Percentiles rank a stretch among this genome's conserved stretches.
Evolutionary conservation across 1,140 invertebrate species (phyloP).

Genomic region (Pseudomyrmex dendroicus): DNA sequence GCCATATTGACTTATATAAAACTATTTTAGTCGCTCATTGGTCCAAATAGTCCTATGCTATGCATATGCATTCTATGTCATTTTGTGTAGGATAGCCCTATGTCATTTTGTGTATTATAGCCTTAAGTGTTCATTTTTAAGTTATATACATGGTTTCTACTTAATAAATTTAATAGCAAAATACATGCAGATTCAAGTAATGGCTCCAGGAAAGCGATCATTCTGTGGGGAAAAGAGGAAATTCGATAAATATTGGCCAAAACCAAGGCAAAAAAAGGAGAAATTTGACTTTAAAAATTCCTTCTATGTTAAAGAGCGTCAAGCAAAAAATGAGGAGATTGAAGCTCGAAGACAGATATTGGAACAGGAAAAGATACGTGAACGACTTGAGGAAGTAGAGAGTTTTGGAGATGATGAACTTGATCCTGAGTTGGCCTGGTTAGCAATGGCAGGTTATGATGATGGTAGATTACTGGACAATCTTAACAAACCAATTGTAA

Average conservation of each 20-base stretch:
- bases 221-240: conserved; percentile 69
- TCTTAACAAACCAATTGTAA: conserved; percentile 45
- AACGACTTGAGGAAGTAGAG: conserved; percentile 65
- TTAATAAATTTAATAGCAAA: background rate
- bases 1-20: too few relatives aligned
- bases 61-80: too few relatives aligned
- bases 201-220: conserved; percentile 71
- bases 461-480: conserved; percentile 59
- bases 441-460: conserved; percentile 86
- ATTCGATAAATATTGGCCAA: conserved; percentile 57
- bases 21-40: too few relatives aligned
- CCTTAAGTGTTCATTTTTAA: too few relatives aligned
- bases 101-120: too few relatives aligned
- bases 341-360: conserved; percentile 78
- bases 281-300: conserved; percentile 80
- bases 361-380: conserved; percentile 74
- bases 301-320: conserved; percentile 80
- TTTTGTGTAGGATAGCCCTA: too few relatives aligned
- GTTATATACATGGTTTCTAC: background rate
- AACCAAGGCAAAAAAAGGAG: conserved; percentile 72
- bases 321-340: conserved; percentile 80
- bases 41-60: too few relatives aligned
- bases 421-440: conserved; percentile 84
- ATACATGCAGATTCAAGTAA: conserved; percentile 30
- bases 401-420: conserved; percentile 83